A percentile compares a stretch with the other conserved stretches of the same genome.
These are phyloP conservation scores for Steinernema hermaphroditum DNA, from an alignment of 2,888 invertebrate genomes.

Conservation along the genomic window DNA sequence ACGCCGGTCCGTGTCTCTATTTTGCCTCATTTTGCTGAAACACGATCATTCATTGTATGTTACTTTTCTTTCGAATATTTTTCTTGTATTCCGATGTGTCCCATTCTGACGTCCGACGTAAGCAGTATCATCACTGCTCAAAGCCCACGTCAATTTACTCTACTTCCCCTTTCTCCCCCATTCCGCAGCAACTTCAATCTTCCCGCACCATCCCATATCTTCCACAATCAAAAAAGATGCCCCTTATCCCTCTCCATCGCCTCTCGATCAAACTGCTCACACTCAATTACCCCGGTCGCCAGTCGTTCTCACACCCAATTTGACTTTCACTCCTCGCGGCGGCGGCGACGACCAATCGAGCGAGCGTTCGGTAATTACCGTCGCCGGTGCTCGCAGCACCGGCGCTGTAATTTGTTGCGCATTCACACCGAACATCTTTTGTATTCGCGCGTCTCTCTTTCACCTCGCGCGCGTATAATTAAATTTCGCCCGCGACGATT, in stretches of 20 bases:
- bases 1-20: too few relatives aligned
- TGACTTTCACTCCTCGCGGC: slow-evolving; percentile 9
- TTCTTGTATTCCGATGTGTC: too few relatives aligned
- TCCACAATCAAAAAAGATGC: too few relatives aligned
- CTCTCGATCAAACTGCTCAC: not conserved
- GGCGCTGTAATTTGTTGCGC: slow-evolving; percentile 22
- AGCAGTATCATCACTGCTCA: too few relatives aligned
- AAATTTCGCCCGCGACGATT: slow-evolving; percentile 9
- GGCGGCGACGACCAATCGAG: not conserved
- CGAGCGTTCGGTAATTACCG: slow-evolving; percentile 7
- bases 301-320: slow-evolving; percentile 4
- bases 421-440: slow-evolving; percentile 20
- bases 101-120: too few relatives aligned
- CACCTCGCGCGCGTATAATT: slow-evolving; percentile 17
- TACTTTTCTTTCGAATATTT: too few relatives aligned
- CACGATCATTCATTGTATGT: too few relatives aligned
- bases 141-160: too few relatives aligned
- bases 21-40: too few relatives aligned
- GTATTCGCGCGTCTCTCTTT: slow-evolving; percentile 11
- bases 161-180: too few relatives aligned
- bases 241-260: not conserved
- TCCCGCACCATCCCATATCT: too few relatives aligned
- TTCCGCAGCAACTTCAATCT: too few relatives aligned
- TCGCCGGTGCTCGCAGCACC: not conserved
- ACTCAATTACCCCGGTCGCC: not conserved